A percentile compares a stretch with the other conserved stretches of the same genome.
Conservation (phyloP, 2,888 invertebrate genomes). For the Carterocephalus palaemon region DNA sequence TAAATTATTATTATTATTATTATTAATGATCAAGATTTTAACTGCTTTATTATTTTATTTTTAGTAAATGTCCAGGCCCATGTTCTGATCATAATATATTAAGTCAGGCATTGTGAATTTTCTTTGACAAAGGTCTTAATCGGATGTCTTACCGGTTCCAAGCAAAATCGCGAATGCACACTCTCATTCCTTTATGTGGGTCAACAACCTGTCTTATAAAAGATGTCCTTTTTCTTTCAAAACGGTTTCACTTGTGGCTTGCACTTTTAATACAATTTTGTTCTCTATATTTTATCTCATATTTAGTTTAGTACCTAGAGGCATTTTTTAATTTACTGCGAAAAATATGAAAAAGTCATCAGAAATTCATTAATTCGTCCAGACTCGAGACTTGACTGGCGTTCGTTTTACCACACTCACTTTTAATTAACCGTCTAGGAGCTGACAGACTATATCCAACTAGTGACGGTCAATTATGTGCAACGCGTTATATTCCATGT, state of each 20-base stretch:
- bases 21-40: too few species aligned
- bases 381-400: constrained; percentile 1
- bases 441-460: constrained; percentile 8
- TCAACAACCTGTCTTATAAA: constrained; percentile 2
- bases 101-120: constrained; percentile 1
- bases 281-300: constrained; percentile 2
- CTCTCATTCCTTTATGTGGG: background rate
- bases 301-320: background rate
- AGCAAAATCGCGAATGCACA: constrained; percentile 2
- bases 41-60: too few species aligned
- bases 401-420: constrained; percentile 12
- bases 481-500: constrained; percentile 4
- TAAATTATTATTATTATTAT: too few species aligned
- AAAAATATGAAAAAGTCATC: constrained; percentile 13
- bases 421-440: constrained; percentile 17
- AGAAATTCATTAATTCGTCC: constrained; percentile 18
- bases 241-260: background rate
- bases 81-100: too few species aligned
- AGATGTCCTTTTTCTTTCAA: background rate
- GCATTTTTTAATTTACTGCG: constrained; percentile 1
- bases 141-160: constrained; percentile 5
- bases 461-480: constrained; percentile 6
- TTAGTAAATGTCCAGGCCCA: too few species aligned
- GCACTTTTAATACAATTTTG: background rate
- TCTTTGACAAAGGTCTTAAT: constrained; percentile 12